Conservation (phyloP, 2,888 invertebrate species). For the Scrobipalpa atriplicella region DNA sequence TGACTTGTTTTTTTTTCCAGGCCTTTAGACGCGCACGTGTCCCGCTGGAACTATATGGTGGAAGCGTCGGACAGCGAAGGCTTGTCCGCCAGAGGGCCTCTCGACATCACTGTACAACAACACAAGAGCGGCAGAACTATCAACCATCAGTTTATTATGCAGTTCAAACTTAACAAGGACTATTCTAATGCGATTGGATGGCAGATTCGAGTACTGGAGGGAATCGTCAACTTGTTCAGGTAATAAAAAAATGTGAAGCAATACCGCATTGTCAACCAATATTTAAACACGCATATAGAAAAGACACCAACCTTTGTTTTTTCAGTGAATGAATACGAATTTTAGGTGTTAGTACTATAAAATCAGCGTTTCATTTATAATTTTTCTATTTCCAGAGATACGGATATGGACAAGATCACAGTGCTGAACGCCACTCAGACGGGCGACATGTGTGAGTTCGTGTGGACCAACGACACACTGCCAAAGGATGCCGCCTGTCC, state of each 20-base stretch:
- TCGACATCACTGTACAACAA: conserved; percentile 92
- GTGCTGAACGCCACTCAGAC: conserved; percentile 85
- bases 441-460: conserved; percentile 85
- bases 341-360: too few species aligned
- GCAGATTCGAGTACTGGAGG: conserved; percentile 87
- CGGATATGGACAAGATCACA: conserved; percentile 86
- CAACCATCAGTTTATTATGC: conserved; percentile 91
- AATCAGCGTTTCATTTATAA: not conserved
- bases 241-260: not conserved
- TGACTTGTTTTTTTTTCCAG: conserved; percentile 68
- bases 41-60: conserved; percentile 90
- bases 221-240: conserved; percentile 70
- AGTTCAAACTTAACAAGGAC: conserved; percentile 74
- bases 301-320: too few species aligned
- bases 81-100: conserved; percentile 85
- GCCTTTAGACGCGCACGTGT: conserved; percentile 91
- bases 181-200: conserved; percentile 89
- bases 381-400: conserved; percentile 58
- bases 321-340: not conserved
- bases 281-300: not conserved
- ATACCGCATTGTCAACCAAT: not conserved
- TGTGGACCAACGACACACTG: conserved; percentile 94
- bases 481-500: conserved; percentile 90
- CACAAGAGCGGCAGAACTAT: conserved; percentile 90
- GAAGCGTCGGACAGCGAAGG: conserved; percentile 92